A percentile compares a stretch with the other conserved stretches of the same genome.
Conservation (phyloP, 2,888 invertebrate species). For the Tachystola acroxantha region DNA sequence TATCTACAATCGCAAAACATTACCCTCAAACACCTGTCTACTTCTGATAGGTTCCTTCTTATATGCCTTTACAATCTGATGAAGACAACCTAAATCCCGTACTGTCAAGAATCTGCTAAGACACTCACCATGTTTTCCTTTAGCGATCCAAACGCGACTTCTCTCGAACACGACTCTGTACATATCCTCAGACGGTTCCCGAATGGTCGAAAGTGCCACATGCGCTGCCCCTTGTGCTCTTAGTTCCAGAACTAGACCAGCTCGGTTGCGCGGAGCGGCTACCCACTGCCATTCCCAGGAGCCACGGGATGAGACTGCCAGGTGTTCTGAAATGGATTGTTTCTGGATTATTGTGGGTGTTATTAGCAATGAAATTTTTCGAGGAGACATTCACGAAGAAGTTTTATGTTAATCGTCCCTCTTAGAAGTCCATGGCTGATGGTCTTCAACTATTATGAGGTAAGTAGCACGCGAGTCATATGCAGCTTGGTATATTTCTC, state of each 20-base stretch:
- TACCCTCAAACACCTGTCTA: too few species aligned
- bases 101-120: too few species aligned
- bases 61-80: too few species aligned
- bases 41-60: too few species aligned
- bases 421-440: too few species aligned
- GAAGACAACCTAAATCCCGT: too few species aligned
- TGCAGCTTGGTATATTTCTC: too few species aligned
- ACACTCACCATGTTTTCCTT: conserved; percentile 81
- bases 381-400: too few species aligned
- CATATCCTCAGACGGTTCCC: conserved; percentile 79
- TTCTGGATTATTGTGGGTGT: background rate
- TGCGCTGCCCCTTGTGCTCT: conserved; percentile 77
- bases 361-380: background rate
- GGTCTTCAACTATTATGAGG: too few species aligned
- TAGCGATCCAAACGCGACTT: conserved; percentile 80
- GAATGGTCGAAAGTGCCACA: conserved; percentile 75
- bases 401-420: too few species aligned
- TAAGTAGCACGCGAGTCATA: too few species aligned
- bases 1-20: too few species aligned
- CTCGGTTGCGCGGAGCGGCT: conserved; percentile 79
- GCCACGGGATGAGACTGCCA: conserved; percentile 79
- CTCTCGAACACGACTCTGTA: conserved; percentile 81
- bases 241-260: conserved; percentile 80
- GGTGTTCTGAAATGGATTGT: conserved; percentile 78
- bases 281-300: conserved; percentile 83